These are phyloP conservation scores for Brenthis ino DNA, from an alignment of 2,888 invertebrate species.

Conservation along the genomic window DNA sequence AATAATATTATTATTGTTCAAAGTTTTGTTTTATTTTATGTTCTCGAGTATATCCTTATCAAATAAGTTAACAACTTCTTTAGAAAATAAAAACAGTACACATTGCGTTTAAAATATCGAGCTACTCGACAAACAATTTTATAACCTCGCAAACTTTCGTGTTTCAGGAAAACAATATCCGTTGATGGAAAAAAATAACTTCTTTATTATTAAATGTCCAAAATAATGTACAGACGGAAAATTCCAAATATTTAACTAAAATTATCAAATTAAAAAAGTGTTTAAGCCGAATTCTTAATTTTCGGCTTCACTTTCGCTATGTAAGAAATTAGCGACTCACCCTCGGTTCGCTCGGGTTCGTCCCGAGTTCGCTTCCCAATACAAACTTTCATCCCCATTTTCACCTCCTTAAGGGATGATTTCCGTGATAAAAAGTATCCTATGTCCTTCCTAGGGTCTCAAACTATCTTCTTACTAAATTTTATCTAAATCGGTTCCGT, in stretches of 20 bases:
- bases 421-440: too few relatives aligned
- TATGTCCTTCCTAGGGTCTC: too few relatives aligned
- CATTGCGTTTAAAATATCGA: constrained; percentile 37
- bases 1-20: background rate
- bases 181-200: constrained; percentile 38
- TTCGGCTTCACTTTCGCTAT: too few relatives aligned
- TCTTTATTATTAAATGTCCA: constrained; percentile 17
- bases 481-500: too few relatives aligned
- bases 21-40: background rate
- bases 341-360: too few relatives aligned
- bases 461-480: too few relatives aligned
- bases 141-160: constrained; percentile 38
- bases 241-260: background rate
- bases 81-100: constrained; percentile 31
- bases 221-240: background rate
- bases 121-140: constrained; percentile 41
- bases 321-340: too few relatives aligned
- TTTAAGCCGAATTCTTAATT: background rate
- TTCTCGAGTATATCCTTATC: background rate
- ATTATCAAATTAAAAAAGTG: background rate
- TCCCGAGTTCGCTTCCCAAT: too few relatives aligned
- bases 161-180: constrained; percentile 40
- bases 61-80: constrained; percentile 27
- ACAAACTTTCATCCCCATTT: too few relatives aligned
- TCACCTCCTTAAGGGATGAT: too few relatives aligned